A percentile compares a stretch with the other conserved stretches of the same genome.
phyloP scores from a whole-genome alignment of 2,797 vertebrate genomes.

The Macropodus opercularis region DNA sequence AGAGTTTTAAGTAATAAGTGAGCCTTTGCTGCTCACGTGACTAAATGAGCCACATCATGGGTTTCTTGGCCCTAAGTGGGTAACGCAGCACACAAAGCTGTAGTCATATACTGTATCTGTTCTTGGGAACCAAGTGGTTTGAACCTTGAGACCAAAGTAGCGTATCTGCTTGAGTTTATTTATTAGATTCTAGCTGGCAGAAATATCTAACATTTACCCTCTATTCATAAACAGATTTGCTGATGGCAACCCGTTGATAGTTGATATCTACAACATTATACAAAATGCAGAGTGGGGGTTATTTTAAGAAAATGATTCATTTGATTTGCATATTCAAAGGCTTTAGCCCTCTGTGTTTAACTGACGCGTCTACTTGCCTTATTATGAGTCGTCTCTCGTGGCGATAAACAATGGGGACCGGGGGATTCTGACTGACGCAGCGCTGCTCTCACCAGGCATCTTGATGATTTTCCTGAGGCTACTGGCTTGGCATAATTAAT shows the following conservation, averaged over 20 bases:
- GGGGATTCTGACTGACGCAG: conserved; percentile 62
- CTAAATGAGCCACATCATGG: no score
- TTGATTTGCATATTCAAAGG: conserved; percentile 73
- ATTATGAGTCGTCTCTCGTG: conserved; percentile 55
- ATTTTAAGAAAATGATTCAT: conserved; percentile 73
- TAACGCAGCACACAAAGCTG: neutral
- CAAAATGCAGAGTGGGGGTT: conserved; percentile 54
- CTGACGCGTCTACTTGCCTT: conserved; percentile 71
- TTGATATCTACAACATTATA: conserved; percentile 70
- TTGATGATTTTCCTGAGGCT: conserved; percentile 44
- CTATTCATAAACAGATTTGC: conserved; percentile 60
- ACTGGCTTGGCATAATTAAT: conserved; percentile 77
- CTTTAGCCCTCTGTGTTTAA: conserved; percentile 63
- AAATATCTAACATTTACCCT: conserved; percentile 42
- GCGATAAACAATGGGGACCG: conserved; percentile 57
- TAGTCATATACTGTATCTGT: neutral
- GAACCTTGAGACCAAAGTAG: neutral
- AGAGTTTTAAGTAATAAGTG: no score
- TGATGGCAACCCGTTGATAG: conserved; percentile 34
- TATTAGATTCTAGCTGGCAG: conserved; percentile 4
- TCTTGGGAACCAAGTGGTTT: neutral
- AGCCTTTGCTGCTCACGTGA: no score
- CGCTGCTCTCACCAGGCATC: conserved; percentile 52
- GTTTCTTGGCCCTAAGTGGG: neutral
- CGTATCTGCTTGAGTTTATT: neutral